These are phyloP conservation scores for Heterochromis multidens DNA, from an alignment of 2,113 vertebrate genomes.

Conservation along the genomic window DNA sequence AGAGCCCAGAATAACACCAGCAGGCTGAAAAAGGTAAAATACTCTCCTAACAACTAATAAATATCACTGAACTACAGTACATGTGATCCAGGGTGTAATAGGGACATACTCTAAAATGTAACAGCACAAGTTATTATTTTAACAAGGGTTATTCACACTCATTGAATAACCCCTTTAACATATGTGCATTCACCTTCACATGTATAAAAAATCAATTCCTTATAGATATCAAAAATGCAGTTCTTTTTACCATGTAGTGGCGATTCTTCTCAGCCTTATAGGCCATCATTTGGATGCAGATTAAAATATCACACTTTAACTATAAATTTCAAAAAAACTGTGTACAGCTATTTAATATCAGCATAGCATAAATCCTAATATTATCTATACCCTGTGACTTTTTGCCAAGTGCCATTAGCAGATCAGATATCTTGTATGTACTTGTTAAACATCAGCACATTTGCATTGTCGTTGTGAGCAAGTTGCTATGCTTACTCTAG, in stretches of 20 bases:
- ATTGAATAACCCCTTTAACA: not conserved
- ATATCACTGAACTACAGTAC: not conserved
- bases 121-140: not conserved
- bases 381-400: not conserved
- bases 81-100: not conserved
- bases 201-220: not conserved
- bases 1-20: conserved; percentile 77
- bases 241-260: not conserved
- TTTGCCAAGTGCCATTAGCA: not conserved
- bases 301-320: not conserved
- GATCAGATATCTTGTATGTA: not conserved
- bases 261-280: not conserved
- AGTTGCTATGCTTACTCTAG: not conserved
- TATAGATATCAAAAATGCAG: not conserved
- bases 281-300: not conserved
- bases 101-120: not conserved
- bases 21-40: conserved; percentile 84
- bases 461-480: not conserved
- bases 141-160: not conserved
- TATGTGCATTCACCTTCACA: not conserved
- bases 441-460: not conserved
- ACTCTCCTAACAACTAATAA: not conserved
- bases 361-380: not conserved
- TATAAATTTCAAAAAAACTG: not conserved
- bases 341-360: not conserved